A percentile compares a stretch with the other conserved stretches of the same genome.
Conservation (phyloP, 2,113 vertebrate genomes). For the Heteronetta atricapilla region DNA sequence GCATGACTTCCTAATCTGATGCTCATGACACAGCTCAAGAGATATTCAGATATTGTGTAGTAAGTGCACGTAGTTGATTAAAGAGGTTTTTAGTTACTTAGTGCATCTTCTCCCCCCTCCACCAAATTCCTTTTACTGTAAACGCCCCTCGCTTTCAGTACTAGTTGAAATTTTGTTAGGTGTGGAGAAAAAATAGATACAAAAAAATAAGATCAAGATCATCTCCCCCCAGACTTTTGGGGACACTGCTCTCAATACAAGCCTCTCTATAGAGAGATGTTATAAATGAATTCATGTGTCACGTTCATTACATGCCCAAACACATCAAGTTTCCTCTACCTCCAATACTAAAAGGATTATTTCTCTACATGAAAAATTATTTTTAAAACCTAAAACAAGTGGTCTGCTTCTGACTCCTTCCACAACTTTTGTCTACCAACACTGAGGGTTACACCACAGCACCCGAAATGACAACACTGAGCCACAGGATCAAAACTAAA, state of each 20-base stretch:
- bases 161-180: not conserved
- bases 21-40: not conserved
- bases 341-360: not conserved
- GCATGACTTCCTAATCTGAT: not conserved
- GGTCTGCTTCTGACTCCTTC: not conserved
- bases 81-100: not conserved
- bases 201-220: not conserved
- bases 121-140: not conserved
- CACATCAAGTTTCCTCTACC: not conserved
- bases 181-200: not conserved
- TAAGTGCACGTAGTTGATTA: not conserved
- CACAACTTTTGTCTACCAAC: not conserved
- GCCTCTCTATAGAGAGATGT: not conserved
- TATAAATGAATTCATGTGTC: not conserved
- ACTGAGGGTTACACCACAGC: accelerated
- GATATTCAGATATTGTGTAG: not conserved
- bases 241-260: not conserved
- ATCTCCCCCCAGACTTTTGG: not conserved
- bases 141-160: not conserved
- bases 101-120: accelerated
- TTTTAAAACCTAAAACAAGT: not conserved
- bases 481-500: not conserved
- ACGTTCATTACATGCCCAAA: not conserved
- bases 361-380: not conserved
- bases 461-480: not conserved